Base-by-base conservation (phyloP, 2,797 vertebrate species). In the Melanogrammus aeglefinus region DNA sequence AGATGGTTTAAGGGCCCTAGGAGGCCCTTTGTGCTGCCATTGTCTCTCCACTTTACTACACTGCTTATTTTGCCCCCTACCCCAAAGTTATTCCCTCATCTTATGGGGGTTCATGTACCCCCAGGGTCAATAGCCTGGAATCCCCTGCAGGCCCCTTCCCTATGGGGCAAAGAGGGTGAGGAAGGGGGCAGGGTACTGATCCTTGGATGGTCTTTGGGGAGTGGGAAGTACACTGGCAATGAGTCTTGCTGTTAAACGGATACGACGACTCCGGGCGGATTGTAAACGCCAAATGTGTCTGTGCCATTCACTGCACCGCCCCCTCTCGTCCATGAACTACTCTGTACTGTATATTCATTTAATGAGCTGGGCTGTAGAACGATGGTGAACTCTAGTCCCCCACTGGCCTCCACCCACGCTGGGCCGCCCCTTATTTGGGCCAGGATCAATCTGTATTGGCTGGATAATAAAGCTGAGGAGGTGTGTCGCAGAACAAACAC, bases 61-160 rank as follows among this genome's bases (percentile, higher is more conserved):
- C 75, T 81, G 73, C 82, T 86, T 90, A 86, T 88, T 90, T 82
- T 80, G 79, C 36, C 88, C 86, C 86, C 83, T 82, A 78, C 81
- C 85, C 84, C 71, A 87, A 86, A 89, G 87, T 90, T 90, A 88
- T 92, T 84, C 81, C 86, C 81, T 90, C 81, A 87, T 90, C 87
- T 88, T 82, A 79, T 84, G 81, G 79, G 84, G 84, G 69, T 79
- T 79, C 78, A 79, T 80, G 85, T 89, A 83, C 88, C 92, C 90
- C 86, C 80, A 76, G 91, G 87, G 86, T 81, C 57, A n/a, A 77
- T 24, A 77, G 79, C 86, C 80, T 72, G 69, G 82, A 82, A 73
- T 81, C 84, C 84, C 87, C 89, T 85, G 86, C 87, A 85, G 84
- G 75, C 73, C 81, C 41, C 57, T 38, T 77, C 81, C 83, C 80